Base-by-base conservation (phyloP, 2,113 vertebrate genomes). In the Panthera leo region DNA sequence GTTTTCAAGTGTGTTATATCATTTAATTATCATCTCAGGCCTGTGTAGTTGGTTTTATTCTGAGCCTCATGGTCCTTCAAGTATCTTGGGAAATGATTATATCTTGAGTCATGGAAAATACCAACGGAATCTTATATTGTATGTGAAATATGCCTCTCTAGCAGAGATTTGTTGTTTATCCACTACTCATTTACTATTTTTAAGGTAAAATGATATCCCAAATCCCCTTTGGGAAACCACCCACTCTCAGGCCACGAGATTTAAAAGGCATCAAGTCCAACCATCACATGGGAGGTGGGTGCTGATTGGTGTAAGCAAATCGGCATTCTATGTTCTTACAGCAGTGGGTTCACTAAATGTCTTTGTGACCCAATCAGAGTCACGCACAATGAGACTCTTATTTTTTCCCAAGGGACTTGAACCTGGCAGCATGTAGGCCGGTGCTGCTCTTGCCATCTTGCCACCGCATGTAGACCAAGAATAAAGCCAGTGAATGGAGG, bases 31-130 rank as follows among this genome's bases (percentile, higher is more conserved):
- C 36, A 53, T 27, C 61, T 53, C n/a, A 58, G 86, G 34, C 7
- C 53, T 55, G 21, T 92, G 34, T 71, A 48, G 23, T 61, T 87
- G 53, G 12, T 83, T 92, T 97, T 92, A 73, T 84, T 84, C 55
- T 76, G 73, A 83, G 34, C 34, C 75, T 55, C 8, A 29, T 58
- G 61, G 36, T 70, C 31, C 55, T 80, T 63, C 68, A 6, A 89
- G 27, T 89, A 76, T 63, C 45, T 83, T 96, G 51, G 34, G 48
- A 96, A 86, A n/a, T 55, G 45, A n/a, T 83, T 90, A 31, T 73
- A 58, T 79, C 63, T 36, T 71, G 29, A 97, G 16, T 86, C 53
- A 82, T 92, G 61, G 67, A 95, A 93, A 96, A 89, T 45, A 45
- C 11, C 70, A 71, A 23, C 75, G 6, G 65, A 91, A 89, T 91